phyloP scores from a whole-genome alignment of 1,140 invertebrate species.

The Mactra quadrangularis region DNA sequence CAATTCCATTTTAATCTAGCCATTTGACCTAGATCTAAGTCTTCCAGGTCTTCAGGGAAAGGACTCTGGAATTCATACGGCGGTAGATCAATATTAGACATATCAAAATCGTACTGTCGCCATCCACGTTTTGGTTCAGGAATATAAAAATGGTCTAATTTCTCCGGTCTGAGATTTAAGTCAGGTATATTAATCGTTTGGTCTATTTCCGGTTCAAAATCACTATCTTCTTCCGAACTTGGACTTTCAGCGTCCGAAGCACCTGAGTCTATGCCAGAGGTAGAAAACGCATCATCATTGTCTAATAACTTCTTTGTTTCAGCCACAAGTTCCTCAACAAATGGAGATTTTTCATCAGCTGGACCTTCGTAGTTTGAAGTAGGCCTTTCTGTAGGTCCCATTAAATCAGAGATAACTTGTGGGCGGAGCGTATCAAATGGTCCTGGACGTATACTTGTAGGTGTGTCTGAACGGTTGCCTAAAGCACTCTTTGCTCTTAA shows the following conservation, averaged over 20 bases:
- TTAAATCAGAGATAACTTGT: conserved; percentile 63
- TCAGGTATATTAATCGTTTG: conserved; percentile 67
- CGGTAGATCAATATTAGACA: conserved; percentile 71
- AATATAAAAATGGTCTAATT: conserved; percentile 73
- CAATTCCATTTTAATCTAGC: conserved; percentile 72
- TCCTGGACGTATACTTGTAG: conserved; percentile 65
- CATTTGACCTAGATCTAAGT: conserved; percentile 72
- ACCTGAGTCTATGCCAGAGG: conserved; percentile 75
- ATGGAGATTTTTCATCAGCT: conserved; percentile 43
- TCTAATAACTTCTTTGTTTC: conserved; percentile 50
- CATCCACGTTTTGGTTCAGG: conserved; percentile 73
- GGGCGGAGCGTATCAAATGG: conserved; percentile 73
- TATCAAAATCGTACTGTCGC: conserved; percentile 77
- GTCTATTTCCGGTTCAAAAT: conserved; percentile 73
- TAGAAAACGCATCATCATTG: conserved; percentile 73
- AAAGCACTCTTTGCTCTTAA: conserved; percentile 10
- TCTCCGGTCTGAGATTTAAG: conserved; percentile 75
- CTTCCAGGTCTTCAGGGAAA: conserved; percentile 67
- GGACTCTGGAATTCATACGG: conserved; percentile 74
- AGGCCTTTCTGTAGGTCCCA: conserved; percentile 54
- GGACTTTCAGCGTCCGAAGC: conserved; percentile 68
- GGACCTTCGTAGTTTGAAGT: conserved; percentile 35
- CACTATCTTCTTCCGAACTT: conserved; percentile 68
- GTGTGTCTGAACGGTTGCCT: conserved; percentile 61
- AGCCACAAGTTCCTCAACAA: conserved; percentile 24